phyloP scores from a whole-genome alignment of 35 echinoderm and acorn worm genomes.

The Eucidaris tribuloides region DNA sequence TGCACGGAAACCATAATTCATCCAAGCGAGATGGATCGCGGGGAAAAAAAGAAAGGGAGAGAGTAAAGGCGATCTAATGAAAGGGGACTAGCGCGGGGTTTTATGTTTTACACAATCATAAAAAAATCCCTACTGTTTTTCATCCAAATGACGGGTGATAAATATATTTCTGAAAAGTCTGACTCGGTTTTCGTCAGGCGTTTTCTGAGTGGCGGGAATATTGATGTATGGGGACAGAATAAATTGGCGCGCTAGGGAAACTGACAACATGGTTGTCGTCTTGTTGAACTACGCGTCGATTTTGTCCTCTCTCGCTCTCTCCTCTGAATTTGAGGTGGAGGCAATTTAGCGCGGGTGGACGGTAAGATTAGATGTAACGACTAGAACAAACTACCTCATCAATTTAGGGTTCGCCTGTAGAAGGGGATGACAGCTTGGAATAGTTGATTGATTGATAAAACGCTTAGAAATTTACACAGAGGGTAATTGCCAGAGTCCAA shows the following conservation, averaged over 20 bases:
- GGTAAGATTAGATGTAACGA: not conserved
- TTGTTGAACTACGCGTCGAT: no score
- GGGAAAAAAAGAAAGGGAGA: not conserved
- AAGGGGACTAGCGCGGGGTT: no score
- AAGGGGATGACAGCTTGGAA: not conserved
- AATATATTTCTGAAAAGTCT: no score
- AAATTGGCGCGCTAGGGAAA: no score
- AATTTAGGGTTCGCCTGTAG: not conserved
- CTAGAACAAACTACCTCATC: not conserved
- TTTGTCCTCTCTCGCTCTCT: no score
- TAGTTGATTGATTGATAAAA: not conserved
- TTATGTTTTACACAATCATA: not conserved
- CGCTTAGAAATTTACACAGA: not conserved
- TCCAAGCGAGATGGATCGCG: not conserved
- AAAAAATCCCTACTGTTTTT: not conserved
- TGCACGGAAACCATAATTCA: constrained; percentile 12
- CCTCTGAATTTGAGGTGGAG: not conserved
- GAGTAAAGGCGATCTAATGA: not conserved
- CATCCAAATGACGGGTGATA: not conserved
- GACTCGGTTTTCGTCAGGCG: no score
- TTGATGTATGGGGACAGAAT: no score
- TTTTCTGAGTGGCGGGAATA: no score
- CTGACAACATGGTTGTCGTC: no score
- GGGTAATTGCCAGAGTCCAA: no score
- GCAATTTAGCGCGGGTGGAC: not conserved